phyloP scores from a whole-genome alignment of 2,113 vertebrate genomes.

The Silurus asotus region DNA sequence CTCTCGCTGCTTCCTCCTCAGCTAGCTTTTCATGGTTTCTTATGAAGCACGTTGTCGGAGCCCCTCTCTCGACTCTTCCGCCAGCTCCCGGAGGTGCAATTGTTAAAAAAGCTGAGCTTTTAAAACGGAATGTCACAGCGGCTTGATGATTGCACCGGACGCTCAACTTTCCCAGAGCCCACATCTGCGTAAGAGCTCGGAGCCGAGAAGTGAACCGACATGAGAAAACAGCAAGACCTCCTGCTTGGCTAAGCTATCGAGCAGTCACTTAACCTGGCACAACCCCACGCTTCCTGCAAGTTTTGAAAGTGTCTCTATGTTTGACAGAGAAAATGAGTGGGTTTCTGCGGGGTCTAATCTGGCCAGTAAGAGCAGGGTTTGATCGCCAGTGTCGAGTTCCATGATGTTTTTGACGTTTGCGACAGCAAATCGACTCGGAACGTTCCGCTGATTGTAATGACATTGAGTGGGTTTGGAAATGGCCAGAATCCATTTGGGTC shows the following conservation, averaged over 20 bases:
- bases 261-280: conserved; percentile 36
- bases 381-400: conserved; percentile 41
- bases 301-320: conserved; percentile 48
- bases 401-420: conserved; percentile 27
- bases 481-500: conserved; percentile 24
- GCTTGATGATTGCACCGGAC: conserved; percentile 47
- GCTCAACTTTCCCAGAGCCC: conserved; percentile 64
- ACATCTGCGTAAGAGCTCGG: conserved; percentile 68
- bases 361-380: conserved; percentile 4
- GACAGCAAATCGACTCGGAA: neutral
- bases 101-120: conserved; percentile 34
- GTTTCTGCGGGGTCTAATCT: conserved; percentile 5
- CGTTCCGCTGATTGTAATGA: conserved; percentile 23
- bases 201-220: conserved; percentile 46
- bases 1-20: conserved; percentile 28
- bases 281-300: neutral
- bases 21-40: conserved; percentile 29
- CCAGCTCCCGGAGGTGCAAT: conserved; percentile 26
- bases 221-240: conserved; percentile 37
- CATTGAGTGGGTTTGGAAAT: conserved; percentile 24
- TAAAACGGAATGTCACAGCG: conserved; percentile 19
- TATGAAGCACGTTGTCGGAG: conserved; percentile 36
- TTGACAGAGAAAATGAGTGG: conserved; percentile 29
- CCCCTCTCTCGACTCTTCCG: conserved; percentile 13
- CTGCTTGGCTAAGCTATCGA: conserved; percentile 61